phyloP scores from a whole-genome alignment of 2,888 invertebrate species.

The Xestia xanthographa region DNA sequence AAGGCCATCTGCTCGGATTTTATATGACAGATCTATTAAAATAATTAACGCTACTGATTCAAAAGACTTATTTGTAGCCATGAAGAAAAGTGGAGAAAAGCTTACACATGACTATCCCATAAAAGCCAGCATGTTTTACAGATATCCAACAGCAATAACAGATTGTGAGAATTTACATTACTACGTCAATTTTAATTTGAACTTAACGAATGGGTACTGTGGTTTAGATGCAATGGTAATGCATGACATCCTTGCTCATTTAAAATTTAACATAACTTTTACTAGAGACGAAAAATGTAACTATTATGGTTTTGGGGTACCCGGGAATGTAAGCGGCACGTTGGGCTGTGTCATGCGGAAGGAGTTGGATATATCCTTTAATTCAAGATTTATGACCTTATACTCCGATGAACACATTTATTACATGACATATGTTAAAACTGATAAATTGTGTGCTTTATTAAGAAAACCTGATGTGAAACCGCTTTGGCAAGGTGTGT shows the following conservation, averaged over 20 bases:
- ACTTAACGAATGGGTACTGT: constrained; percentile 69
- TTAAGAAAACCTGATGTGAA: constrained; percentile 67
- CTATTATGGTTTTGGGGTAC: constrained; percentile 69
- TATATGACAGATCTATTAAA: constrained; percentile 74
- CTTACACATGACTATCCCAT: constrained; percentile 74
- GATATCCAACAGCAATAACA: constrained; percentile 77
- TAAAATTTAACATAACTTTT: constrained; percentile 70
- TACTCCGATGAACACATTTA: constrained; percentile 67
- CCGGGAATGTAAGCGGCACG: constrained; percentile 69
- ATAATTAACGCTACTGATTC: constrained; percentile 58
- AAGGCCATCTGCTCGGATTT: constrained; percentile 45
- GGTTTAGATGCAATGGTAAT: constrained; percentile 78
- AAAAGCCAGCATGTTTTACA: constrained; percentile 72
- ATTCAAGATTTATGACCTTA: constrained; percentile 77
- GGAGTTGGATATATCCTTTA: constrained; percentile 78
- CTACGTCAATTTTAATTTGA: constrained; percentile 65
- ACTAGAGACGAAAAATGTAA: constrained; percentile 56
- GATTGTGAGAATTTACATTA: constrained; percentile 69
- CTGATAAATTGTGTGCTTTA: constrained; percentile 74
- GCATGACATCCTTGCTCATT: constrained; percentile 72
- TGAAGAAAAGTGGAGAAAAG: constrained; percentile 49
- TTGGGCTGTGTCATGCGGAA: constrained; percentile 71
- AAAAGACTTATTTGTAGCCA: constrained; percentile 39
- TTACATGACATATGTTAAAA: constrained; percentile 70
- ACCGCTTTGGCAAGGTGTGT: constrained; percentile 76